Percentiles rank a stretch among this genome's conserved stretches.
Evolutionary conservation across 2,797 vertebrate species (phyloP).

Genomic region (Scleropages formosus): DNA sequence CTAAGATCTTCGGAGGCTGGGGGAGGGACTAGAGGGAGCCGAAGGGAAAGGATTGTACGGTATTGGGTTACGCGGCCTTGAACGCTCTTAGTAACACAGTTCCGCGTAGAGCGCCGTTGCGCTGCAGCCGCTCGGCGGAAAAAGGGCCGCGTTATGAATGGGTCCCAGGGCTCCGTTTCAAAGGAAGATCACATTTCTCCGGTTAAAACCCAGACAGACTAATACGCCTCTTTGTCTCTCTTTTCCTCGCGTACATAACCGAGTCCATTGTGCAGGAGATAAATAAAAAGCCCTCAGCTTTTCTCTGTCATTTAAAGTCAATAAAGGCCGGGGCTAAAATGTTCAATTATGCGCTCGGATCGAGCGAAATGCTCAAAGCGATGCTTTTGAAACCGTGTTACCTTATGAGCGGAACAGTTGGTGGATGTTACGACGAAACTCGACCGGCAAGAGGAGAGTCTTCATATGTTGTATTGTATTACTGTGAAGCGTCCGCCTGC

Average conservation of each 20-base stretch:
- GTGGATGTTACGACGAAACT: slow-evolving; percentile 49
- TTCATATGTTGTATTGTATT: background rate
- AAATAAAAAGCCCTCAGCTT: slow-evolving; percentile 37
- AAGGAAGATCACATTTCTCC: slow-evolving; percentile 26
- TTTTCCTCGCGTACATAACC: slow-evolving; percentile 42
- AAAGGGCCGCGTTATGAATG: slow-evolving; percentile 5
- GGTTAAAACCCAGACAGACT: slow-evolving; percentile 32
- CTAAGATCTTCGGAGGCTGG: slow-evolving; percentile 26
- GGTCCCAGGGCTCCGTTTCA: slow-evolving; percentile 17
- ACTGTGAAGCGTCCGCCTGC: background rate
- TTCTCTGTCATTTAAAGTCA: slow-evolving; percentile 42
- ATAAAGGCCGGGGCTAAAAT: slow-evolving; percentile 37
- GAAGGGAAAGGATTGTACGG: slow-evolving; percentile 28
- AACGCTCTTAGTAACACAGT: slow-evolving; percentile 34
- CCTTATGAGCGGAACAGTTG: slow-evolving; percentile 43
- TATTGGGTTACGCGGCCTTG: slow-evolving; percentile 41
- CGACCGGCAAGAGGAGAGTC: slow-evolving; percentile 30
- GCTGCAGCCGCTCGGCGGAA: slow-evolving; percentile 30
- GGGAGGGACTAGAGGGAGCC: slow-evolving; percentile 30
- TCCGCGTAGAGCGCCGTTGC: slow-evolving; percentile 40
- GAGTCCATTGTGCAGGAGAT: slow-evolving; percentile 46
- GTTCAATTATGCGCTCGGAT: slow-evolving; percentile 37
- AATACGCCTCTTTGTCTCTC: slow-evolving; percentile 40
- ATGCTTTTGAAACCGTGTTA: slow-evolving; percentile 56
- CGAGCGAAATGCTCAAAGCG: slow-evolving; percentile 55